Base-by-base conservation (phyloP, 2,113 vertebrate species). In the Chaetodon auriga region DNA sequence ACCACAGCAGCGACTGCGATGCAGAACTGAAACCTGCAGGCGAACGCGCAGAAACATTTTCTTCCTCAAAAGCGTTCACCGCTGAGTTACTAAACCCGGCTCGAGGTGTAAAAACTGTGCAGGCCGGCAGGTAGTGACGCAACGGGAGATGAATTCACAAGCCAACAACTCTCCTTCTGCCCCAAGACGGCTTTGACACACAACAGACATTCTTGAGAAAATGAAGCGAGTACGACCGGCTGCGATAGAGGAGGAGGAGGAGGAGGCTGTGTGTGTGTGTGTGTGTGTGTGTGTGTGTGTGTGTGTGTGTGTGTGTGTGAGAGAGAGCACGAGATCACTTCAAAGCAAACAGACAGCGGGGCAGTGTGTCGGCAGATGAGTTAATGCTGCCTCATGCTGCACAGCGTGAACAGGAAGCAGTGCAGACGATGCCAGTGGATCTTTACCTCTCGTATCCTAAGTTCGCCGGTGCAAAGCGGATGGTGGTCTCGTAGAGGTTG, bases 401-500 rank as follows among this genome's bases (percentile, higher is more conserved):
- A 65, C 49, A 19, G 19, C 48, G 46, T 14, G 16, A 89, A 70
- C 76, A 90, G 84, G 84, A 88, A 87, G 68, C 62, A 8, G 55
- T 46, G 48, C 21, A 54, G 57, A 25, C 12, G 1, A 23, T 35
- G 6, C 41, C 41, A 14, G 3, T 15, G n/a, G 0, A 11, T 21
- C 12, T 11, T 61, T 90, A 99, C 98, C 98, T 97, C 36, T 80
- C 69, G 35, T 95, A 95, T 48, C 98, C 98, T 45, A 98, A 73
- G 75, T 98, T 99, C 15, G 98, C 98, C 16, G 97, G 97, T 0
- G 96, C 97, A 89, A 99, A 99, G 6, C 90, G 95, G 77, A 99
- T 94, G 2, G 90, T 94, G 13, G 93, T 97, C 88, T 97, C 96
- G 43, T 96, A 97, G 87, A 97, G 81, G 1, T 97, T 97, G 92